Evolutionary conservation across 2,888 invertebrate species (phyloP).

Genomic region (Noctua janthina): DNA sequence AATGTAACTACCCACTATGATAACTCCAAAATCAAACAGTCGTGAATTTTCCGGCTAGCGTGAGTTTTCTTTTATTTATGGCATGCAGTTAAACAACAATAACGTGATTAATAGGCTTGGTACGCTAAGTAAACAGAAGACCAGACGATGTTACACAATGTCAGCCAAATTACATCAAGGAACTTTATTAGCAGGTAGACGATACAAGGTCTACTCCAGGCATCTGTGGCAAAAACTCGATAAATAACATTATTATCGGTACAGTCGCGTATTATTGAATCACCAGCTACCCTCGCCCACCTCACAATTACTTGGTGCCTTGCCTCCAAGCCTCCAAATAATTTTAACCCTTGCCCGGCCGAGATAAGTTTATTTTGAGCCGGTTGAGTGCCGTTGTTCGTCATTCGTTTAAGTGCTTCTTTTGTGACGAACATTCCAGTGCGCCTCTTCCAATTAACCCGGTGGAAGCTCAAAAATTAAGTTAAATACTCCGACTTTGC

Average conservation of each 20-base stretch:
- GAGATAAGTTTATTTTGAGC: slow-evolving; percentile 90
- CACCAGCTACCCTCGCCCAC: slow-evolving; percentile 83
- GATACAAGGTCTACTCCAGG: slow-evolving; percentile 64
- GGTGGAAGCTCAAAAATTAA: slow-evolving; percentile 90
- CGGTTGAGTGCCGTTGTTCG: slow-evolving; percentile 83
- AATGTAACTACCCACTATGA: neutral
- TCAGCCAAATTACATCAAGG: slow-evolving; percentile 56
- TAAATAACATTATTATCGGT: slow-evolving; percentile 85
- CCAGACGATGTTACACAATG: slow-evolving; percentile 36
- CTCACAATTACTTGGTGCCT: slow-evolving; percentile 84
- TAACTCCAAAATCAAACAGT: neutral
- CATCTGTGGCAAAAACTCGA: slow-evolving; percentile 82
- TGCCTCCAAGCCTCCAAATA: slow-evolving; percentile 82
- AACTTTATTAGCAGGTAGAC: slow-evolving; percentile 42
- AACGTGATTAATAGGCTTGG: slow-evolving; percentile 3
- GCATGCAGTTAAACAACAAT: neutral
- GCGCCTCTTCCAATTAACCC: slow-evolving; percentile 87
- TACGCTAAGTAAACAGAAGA: slow-evolving; percentile 19
- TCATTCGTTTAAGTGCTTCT: slow-evolving; percentile 89
- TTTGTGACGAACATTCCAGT: slow-evolving; percentile 88
- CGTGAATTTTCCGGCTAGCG: neutral
- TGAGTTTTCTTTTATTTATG: neutral
- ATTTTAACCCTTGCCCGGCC: slow-evolving; percentile 89
- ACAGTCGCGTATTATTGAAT: slow-evolving; percentile 87
- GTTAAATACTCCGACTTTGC: slow-evolving; percentile 88